Conservation (phyloP, 1,140 invertebrate genomes). For the Uloborus diversus region DNA sequence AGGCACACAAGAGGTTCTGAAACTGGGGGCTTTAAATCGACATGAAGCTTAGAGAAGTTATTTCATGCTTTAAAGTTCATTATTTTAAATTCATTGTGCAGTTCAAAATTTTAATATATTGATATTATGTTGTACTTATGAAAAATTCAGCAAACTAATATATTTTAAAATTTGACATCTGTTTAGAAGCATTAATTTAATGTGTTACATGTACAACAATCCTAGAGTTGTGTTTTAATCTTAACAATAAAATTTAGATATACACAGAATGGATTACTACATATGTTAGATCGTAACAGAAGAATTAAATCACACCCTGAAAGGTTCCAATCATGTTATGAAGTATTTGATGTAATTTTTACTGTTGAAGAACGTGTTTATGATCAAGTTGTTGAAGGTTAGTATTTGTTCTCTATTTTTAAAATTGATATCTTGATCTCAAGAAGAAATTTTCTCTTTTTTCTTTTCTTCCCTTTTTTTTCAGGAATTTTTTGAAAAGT, state of each 20-base stretch:
- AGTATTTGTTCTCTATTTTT: not conserved
- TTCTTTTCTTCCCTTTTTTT: no score
- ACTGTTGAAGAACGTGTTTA: slow-evolving; percentile 99
- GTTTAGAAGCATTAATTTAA: no score
- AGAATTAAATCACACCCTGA: slow-evolving; percentile 95
- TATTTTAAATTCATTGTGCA: no score
- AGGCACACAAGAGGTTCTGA: no score
- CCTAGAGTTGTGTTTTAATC: slow-evolving; percentile 2
- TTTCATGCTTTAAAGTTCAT: no score
- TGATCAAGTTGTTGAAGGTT: slow-evolving; percentile 85
- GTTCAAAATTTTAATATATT: no score
- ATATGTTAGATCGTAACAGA: slow-evolving; percentile 98
- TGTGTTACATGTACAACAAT: no score
- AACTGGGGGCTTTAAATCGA: no score
- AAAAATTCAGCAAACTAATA: no score
- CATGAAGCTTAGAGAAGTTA: no score
- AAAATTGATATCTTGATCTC: not conserved
- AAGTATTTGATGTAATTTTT: slow-evolving; percentile 96
- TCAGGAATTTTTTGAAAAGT: not conserved
- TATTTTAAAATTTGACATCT: no score
- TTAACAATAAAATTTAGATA: slow-evolving; percentile 73
- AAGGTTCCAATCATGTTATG: slow-evolving; percentile 88
- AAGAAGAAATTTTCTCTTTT: not conserved
- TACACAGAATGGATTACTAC: slow-evolving; percentile 97
- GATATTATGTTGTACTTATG: no score